A percentile compares a stretch with the other conserved stretches of the same genome.
Evolutionary conservation across 2,113 vertebrate genomes (phyloP).

Genomic region (Epinephelus fuscoguttatus): DNA sequence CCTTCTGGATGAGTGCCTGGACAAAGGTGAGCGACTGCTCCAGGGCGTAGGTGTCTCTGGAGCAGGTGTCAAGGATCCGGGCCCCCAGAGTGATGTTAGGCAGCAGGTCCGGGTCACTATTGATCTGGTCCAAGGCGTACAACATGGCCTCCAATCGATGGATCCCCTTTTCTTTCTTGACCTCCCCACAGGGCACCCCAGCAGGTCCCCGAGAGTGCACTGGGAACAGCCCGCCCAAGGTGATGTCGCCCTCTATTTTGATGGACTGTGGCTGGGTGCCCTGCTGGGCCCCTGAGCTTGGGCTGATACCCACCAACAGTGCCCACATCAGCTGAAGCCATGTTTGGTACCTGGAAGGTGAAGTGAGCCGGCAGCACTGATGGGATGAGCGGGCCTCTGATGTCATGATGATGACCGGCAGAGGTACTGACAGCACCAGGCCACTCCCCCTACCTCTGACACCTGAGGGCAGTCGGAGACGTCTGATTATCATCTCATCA

Average conservation of each 20-base stretch:
- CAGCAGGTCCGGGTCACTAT: conserved; percentile 89
- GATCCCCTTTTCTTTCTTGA: conserved; percentile 93
- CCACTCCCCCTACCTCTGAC: conserved; percentile 77
- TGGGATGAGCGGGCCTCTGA: conserved; percentile 53
- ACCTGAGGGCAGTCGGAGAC: conserved; percentile 51
- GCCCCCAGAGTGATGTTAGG: conserved; percentile 93
- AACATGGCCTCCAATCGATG: conserved; percentile 95
- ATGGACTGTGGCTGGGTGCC: conserved; percentile 87
- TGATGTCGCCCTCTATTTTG: conserved; percentile 91
- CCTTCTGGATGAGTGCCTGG: conserved; percentile 89
- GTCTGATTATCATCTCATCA: not conserved
- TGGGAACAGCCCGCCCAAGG: conserved; percentile 91
- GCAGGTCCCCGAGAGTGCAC: conserved; percentile 89
- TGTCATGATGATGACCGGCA: conserved; percentile 77
- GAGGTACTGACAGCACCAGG: conserved; percentile 72
- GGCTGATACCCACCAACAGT: conserved; percentile 61
- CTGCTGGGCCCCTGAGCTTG: conserved; percentile 64
- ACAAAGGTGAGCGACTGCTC: conserved; percentile 95
- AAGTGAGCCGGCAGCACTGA: conserved; percentile 39
- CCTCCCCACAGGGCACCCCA: conserved; percentile 87
- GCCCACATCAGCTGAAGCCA: conserved; percentile 68
- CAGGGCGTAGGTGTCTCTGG: conserved; percentile 93
- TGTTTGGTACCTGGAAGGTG: conserved; percentile 19
- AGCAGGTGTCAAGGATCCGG: conserved; percentile 92
- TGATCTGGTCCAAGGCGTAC: conserved; percentile 93